These are phyloP conservation scores for Athalia rosae DNA, from an alignment of 2,888 invertebrate species.

Conservation along the genomic window DNA sequence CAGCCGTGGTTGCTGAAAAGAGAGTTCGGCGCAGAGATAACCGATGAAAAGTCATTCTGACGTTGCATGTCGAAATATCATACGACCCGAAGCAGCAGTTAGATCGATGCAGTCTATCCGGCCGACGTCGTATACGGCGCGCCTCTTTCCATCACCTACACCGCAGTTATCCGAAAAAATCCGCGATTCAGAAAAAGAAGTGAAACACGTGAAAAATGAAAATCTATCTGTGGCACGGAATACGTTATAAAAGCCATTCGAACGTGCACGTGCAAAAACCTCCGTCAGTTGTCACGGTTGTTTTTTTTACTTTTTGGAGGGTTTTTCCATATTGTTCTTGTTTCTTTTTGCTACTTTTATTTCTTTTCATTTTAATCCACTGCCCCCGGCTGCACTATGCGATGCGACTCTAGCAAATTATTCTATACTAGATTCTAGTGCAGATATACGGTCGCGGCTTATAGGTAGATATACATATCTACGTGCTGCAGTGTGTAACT, in stretches of 20 bases:
- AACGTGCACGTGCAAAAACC: background rate
- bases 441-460: constrained; percentile 13
- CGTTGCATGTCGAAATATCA: constrained; percentile 24
- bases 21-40: constrained; percentile 16
- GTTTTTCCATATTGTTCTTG: background rate
- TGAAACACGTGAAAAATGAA: no score
- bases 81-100: constrained; percentile 8
- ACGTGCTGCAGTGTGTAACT: constrained; percentile 15
- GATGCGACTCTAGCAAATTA: constrained; percentile 24
- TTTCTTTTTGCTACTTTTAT: background rate
- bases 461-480: constrained; percentile 2
- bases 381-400: constrained; percentile 9
- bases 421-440: constrained; percentile 20
- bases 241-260: constrained; percentile 1
- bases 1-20: constrained; percentile 18
- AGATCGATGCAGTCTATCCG: constrained; percentile 1
- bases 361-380: background rate
- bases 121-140: background rate
- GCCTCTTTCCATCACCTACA: no score
- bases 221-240: background rate
- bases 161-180: no score
- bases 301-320: background rate
- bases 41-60: constrained; percentile 34
- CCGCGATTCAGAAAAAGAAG: no score
- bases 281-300: no score